These are phyloP conservation scores for Amaurobius ferox DNA, from an alignment of 2,888 invertebrate species.

Conservation along the genomic window DNA sequence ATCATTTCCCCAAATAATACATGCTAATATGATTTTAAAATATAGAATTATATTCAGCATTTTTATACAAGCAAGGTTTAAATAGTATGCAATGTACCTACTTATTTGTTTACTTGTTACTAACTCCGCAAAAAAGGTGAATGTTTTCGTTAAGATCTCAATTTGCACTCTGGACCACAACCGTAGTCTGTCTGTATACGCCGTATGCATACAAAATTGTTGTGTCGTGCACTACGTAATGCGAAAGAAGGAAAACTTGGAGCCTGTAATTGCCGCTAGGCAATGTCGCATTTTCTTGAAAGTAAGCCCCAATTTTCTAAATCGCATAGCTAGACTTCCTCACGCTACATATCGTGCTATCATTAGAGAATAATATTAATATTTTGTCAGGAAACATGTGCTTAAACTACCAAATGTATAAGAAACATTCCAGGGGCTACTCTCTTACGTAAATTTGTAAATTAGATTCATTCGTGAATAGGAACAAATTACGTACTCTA, in stretches of 20 bases:
- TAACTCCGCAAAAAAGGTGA: no score
- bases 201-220: constrained; percentile 42
- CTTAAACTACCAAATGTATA: not conserved
- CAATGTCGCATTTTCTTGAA: constrained; percentile 40
- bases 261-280: constrained; percentile 49
- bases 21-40: no score
- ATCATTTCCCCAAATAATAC: no score
- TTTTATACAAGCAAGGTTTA: no score
- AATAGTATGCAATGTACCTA: no score
- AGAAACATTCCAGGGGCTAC: not conserved
- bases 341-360: constrained; percentile 58
- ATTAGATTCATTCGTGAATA: no score
- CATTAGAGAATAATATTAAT: constrained; percentile 27
- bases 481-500: no score
- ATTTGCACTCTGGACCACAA: no score
- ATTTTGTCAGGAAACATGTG: constrained; percentile 20
- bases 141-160: no score
- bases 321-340: constrained; percentile 23
- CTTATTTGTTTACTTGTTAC: no score
- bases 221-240: constrained; percentile 48
- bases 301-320: constrained; percentile 52
- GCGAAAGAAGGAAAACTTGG: constrained; percentile 38
- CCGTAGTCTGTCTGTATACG: not conserved
- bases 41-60: no score
- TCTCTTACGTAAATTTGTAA: not conserved